Evolutionary conservation across 2,113 vertebrate genomes (phyloP), one percentile per base, ranked within the genome.

Genomic region (Megaceryle maxima): DNA sequence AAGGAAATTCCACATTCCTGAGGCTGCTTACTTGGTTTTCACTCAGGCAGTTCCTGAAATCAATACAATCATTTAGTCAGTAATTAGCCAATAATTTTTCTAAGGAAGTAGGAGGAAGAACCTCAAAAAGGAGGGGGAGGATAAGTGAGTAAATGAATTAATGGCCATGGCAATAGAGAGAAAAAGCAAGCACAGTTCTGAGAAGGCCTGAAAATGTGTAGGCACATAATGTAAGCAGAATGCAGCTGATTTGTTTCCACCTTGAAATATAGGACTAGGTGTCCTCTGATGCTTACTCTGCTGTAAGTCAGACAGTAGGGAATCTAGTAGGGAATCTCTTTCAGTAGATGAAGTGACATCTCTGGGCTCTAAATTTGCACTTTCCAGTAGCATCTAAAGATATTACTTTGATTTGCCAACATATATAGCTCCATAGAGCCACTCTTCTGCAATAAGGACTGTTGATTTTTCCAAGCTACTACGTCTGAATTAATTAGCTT

Each of bases 71-170:
- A 60, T 91, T 91, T 84, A 82, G 62, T 35, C 53, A 68, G 48
- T 53, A 92, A 94, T 87, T 91, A 89, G 57, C 66, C 87, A 91
- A 85, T 94, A 68, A 22, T 92, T 95, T 94, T 82, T 95, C 88
- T 87, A 84, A 82, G 90, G 44, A 87, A 69, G 44, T 62, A 73
- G 48, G 64, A 84, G 43, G 78, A 87, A 44, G 28, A 62, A 41
- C 11, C 28, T 64, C 17, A 68, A 2, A 92, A 33, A 12, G 66
- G 87, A 92, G 57, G 24, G 33, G 26, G n/a, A 57, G 14, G 15
- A 7, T 48, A 74, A 90, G 21, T 10, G 55, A 87, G 44, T 21
- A 73, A 48, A 68, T 29, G 29, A 91, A 46, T 88, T 63, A 78
- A 60, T 2, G 10, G 35, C 28, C 16, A 28, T n/a, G 19, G 41